Evolutionary conservation across 2,113 vertebrate genomes (phyloP).

Genomic region (Charina bottae): DNA sequence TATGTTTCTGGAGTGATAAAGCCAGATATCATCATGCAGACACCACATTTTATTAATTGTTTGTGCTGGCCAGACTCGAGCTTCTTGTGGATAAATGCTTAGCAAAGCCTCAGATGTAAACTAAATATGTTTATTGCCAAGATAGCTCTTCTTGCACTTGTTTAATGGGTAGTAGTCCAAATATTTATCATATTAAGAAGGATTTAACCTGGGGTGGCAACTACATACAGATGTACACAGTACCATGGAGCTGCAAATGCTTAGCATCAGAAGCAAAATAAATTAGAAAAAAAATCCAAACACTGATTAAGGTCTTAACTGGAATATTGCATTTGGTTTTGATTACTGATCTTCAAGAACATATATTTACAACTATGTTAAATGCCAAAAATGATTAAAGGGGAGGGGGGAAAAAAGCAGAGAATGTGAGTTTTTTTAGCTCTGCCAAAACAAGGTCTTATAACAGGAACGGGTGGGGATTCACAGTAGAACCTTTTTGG

Average conservation of each 20-base stretch:
- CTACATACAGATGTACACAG: no score
- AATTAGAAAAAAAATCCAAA: neutral
- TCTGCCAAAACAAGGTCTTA: no score
- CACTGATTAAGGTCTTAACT: no score
- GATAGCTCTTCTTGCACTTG: neutral
- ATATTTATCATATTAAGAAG: neutral
- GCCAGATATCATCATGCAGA: neutral
- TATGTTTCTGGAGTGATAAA: neutral
- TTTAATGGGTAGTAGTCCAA: neutral
- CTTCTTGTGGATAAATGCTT: neutral
- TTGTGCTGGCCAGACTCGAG: neutral
- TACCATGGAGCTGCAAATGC: neutral
- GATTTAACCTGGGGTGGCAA: neutral
- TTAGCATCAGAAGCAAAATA: neutral
- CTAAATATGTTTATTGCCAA: neutral
- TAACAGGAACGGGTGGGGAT: no score
- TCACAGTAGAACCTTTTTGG: no score
- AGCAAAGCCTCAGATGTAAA: neutral
- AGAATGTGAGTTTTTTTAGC: no score
- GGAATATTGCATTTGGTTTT: neutral
- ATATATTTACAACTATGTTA: neutral
- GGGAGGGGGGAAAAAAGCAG: no score
- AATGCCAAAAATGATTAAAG: neutral
- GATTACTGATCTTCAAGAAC: neutral
- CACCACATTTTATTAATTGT: neutral